These are phyloP conservation scores for Sebastes elongatus DNA, from an alignment of 2,797 vertebrate species.

Conservation along the genomic window DNA sequence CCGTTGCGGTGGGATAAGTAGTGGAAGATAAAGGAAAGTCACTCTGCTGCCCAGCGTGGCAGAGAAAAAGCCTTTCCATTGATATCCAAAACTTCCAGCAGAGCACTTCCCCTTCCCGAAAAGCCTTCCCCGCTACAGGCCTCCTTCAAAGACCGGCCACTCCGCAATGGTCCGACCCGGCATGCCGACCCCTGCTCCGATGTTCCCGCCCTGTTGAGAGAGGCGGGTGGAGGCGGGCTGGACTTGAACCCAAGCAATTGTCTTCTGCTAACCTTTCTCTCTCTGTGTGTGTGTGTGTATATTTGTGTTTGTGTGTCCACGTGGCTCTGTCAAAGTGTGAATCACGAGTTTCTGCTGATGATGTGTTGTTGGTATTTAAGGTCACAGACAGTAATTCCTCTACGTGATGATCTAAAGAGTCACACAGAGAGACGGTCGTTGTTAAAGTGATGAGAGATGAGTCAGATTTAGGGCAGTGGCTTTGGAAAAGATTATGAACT, in stretches of 20 bases:
- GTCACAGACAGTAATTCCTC: conserved; percentile 4
- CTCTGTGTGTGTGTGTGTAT: not conserved
- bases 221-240: conserved; percentile 60
- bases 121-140: conserved; percentile 57
- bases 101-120: conserved; percentile 73
- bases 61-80: conserved; percentile 63
- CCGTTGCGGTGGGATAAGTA: conserved; percentile 43
- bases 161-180: conserved; percentile 46
- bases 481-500: conserved; percentile 14
- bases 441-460: conserved; percentile 12
- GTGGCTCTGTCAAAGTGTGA: conserved; percentile 43
- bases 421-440: not conserved
- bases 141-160: conserved; percentile 72
- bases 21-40: conserved; percentile 55
- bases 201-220: conserved; percentile 67
- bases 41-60: conserved; percentile 24
- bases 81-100: conserved; percentile 65
- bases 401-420: not conserved
- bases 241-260: conserved; percentile 68
- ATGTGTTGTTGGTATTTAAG: conserved; percentile 39
- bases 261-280: conserved; percentile 64
- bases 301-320: not conserved
- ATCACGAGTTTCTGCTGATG: conserved; percentile 41
- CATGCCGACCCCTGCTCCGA: conserved; percentile 70
- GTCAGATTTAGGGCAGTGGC: conserved; percentile 9